Evolutionary conservation across 2,113 vertebrate genomes (phyloP).

Genomic region (Labrus mixtus): DNA sequence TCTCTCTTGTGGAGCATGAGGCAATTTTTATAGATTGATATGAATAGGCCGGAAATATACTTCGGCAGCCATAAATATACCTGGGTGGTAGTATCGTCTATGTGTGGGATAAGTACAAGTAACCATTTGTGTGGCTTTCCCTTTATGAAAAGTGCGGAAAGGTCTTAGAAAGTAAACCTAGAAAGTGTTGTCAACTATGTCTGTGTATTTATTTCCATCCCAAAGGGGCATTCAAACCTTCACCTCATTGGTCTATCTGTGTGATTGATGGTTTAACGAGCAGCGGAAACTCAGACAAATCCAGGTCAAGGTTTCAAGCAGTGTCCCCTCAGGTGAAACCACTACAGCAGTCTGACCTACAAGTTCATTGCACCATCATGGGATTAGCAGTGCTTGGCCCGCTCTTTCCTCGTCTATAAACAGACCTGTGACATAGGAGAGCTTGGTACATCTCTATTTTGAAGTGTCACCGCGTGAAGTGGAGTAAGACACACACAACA

Average conservation of each 20-base stretch:
- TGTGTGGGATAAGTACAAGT: too few species aligned
- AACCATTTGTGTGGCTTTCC: too few species aligned
- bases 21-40: too few species aligned
- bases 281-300: not conserved
- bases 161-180: too few species aligned
- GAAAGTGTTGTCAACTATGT: too few species aligned
- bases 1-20: too few species aligned
- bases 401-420: conserved; percentile 65
- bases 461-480: conserved; percentile 37
- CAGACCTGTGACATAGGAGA: conserved; percentile 71
- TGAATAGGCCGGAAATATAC: too few species aligned
- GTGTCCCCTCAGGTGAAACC: conserved; percentile 49
- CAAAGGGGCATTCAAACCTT: too few species aligned
- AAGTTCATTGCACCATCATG: conserved; percentile 25
- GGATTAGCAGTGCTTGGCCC: conserved; percentile 62
- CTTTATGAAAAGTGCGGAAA: too few species aligned
- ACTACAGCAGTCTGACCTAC: conserved; percentile 11
- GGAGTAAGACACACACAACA: not conserved
- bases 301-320: conserved; percentile 26
- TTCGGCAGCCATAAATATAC: too few species aligned
- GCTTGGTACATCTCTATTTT: conserved; percentile 50
- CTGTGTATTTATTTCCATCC: too few species aligned
- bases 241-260: not conserved
- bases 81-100: too few species aligned
- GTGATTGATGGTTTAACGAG: not conserved